A percentile compares a stretch with the other conserved stretches of the same genome.
These are phyloP conservation scores for Falcaria lacertinaria DNA, from an alignment of 2,888 invertebrate species.

Conservation along the genomic window DNA sequence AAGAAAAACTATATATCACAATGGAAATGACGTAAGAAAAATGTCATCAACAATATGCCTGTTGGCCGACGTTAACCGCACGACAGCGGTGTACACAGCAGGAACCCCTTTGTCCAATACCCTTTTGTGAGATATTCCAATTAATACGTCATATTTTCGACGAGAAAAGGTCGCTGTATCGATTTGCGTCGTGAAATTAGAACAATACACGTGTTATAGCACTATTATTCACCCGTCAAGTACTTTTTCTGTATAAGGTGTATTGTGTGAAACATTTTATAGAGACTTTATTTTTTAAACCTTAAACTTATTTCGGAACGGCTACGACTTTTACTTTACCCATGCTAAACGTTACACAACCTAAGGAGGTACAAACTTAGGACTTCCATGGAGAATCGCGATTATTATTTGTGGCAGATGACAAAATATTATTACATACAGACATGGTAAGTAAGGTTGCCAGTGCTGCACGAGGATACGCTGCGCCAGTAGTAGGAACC, in stretches of 20 bases:
- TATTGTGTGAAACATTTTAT: neutral
- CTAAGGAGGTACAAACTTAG: too few relatives aligned
- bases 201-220: constrained; percentile 30
- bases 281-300: neutral
- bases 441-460: too few relatives aligned
- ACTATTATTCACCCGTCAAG: constrained; percentile 29
- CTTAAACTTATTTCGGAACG: neutral
- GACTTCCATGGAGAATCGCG: too few relatives aligned
- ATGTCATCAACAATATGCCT: constrained; percentile 15
- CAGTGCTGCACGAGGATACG: too few relatives aligned
- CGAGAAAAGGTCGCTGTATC: constrained; percentile 28
- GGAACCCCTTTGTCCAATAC: constrained; percentile 39
- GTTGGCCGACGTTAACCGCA: constrained; percentile 31
- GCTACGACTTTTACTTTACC: too few relatives aligned
- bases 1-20: neutral
- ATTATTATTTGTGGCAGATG: too few relatives aligned
- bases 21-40: constrained; percentile 1
- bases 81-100: constrained; percentile 30
- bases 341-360: too few relatives aligned
- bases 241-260: constrained; percentile 4
- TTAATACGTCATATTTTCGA: constrained; percentile 49
- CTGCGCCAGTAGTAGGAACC: too few relatives aligned
- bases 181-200: constrained; percentile 34
- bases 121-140: constrained; percentile 60
- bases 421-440: too few relatives aligned